Conservation (phyloP, 92 coral and sea anemone genomes). For the Epizoanthus stellaris region DNA sequence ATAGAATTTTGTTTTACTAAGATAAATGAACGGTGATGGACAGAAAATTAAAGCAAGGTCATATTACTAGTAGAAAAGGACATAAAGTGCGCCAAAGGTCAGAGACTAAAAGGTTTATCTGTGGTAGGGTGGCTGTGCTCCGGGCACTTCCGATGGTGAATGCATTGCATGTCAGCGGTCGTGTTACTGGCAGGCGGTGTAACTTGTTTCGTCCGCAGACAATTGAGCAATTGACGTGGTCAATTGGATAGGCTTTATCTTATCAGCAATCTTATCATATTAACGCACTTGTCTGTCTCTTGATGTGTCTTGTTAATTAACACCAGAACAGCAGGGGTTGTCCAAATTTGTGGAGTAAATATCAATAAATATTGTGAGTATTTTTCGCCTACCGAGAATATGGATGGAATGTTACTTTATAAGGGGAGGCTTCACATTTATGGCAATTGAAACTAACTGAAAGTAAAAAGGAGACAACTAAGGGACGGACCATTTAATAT, state of each 20-base stretch:
- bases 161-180: conserved; percentile 43
- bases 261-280: conserved; percentile 44
- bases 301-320: conserved; percentile 24
- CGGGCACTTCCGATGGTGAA: conserved; percentile 40
- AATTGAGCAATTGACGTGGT: conserved; percentile 13
- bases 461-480: too few relatives aligned
- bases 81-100: conserved; percentile 12
- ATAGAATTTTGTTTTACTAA: background rate
- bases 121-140: conserved; percentile 8
- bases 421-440: too few relatives aligned
- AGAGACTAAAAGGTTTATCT: conserved; percentile 34
- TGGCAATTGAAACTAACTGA: too few relatives aligned
- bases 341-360: background rate
- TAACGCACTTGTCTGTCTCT: conserved; percentile 29
- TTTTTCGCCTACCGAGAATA: conserved; percentile 20
- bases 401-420: background rate
- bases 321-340: conserved; percentile 17
- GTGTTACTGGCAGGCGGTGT: conserved; percentile 13
- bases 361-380: background rate
- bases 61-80: conserved; percentile 14
- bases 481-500: too few relatives aligned
- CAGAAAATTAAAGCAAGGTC: conserved; percentile 30
- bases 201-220: conserved; percentile 11
- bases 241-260: conserved; percentile 11
- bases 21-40: conserved; percentile 21